These are phyloP conservation scores for Erebia aethiops DNA, from an alignment of 2,888 invertebrate species.

Conservation along the genomic window DNA sequence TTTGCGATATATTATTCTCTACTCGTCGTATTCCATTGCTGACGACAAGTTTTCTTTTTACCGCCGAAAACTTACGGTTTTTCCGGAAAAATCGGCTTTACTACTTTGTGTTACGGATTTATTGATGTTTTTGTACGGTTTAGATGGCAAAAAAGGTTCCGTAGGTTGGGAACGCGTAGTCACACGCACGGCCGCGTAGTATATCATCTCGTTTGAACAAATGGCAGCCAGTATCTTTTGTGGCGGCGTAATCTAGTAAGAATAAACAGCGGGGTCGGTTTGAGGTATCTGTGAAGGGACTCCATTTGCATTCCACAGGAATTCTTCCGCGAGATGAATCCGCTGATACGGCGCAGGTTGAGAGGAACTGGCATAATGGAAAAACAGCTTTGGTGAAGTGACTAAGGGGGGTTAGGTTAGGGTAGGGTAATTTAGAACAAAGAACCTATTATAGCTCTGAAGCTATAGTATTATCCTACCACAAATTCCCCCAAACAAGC, in stretches of 20 bases:
- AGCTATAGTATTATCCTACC: no score
- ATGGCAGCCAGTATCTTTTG: constrained; percentile 67
- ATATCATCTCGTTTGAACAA: constrained; percentile 79
- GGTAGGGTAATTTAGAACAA: no score
- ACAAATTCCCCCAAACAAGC: no score
- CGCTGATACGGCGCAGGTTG: constrained; percentile 22
- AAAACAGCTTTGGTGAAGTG: constrained; percentile 20
- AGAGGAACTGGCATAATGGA: constrained; percentile 25
- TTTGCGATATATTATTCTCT: constrained; percentile 76
- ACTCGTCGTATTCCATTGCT: constrained; percentile 59
- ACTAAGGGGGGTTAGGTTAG: neutral
- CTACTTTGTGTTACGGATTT: constrained; percentile 36
- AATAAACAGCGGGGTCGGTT: constrained; percentile 65
- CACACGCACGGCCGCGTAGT: constrained; percentile 75
- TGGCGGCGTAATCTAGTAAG: constrained; percentile 74
- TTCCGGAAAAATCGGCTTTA: constrained; percentile 44
- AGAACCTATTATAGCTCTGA: no score
- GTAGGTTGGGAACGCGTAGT: constrained; percentile 58
- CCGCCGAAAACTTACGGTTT: constrained; percentile 9
- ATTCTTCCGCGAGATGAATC: constrained; percentile 44
- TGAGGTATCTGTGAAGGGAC: constrained; percentile 51
- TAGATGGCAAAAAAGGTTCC: constrained; percentile 45
- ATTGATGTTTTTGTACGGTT: constrained; percentile 25
- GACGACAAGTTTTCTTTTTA: constrained; percentile 35
- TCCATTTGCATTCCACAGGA: constrained; percentile 52